Percentiles rank a stretch among this genome's conserved stretches.
Evolutionary conservation across 2,113 vertebrate species (phyloP).

Genomic region (Nanorana parkeri): DNA sequence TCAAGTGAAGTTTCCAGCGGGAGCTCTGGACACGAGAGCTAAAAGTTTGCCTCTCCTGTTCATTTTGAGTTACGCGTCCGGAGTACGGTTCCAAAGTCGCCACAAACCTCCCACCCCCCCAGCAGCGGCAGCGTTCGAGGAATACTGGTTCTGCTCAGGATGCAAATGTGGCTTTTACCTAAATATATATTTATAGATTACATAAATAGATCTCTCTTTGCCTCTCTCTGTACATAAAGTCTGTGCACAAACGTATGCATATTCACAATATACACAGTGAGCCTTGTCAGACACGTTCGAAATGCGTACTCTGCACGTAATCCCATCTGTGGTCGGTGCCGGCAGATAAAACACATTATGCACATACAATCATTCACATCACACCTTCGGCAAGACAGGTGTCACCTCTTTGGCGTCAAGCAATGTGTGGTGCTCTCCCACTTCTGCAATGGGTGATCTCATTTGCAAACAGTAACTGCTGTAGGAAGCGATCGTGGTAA

Average conservation of each 20-base stretch:
- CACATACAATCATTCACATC: slow-evolving; percentile 56
- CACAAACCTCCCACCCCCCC: slow-evolving; percentile 48
- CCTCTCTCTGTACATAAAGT: slow-evolving; percentile 55
- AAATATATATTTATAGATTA: slow-evolving; percentile 59
- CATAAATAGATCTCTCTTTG: slow-evolving; percentile 57
- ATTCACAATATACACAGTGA: slow-evolving; percentile 55
- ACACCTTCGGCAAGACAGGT: slow-evolving; percentile 31
- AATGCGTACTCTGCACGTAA: slow-evolving; percentile 23
- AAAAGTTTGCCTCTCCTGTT: slow-evolving; percentile 28
- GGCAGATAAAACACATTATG: slow-evolving; percentile 6
- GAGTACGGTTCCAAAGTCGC: slow-evolving; percentile 37
- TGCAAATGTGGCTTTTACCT: slow-evolving; percentile 53
- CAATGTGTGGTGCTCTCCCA: not conserved
- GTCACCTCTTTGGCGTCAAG: slow-evolving; percentile 10
- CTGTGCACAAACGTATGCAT: slow-evolving; percentile 54
- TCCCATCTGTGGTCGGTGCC: not conserved
- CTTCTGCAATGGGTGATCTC: not conserved
- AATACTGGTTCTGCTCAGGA: slow-evolving; percentile 55
- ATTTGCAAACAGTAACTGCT: not conserved
- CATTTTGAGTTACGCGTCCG: slow-evolving; percentile 40
- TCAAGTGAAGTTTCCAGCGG: slow-evolving; percentile 34
- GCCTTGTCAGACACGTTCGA: slow-evolving; percentile 36
- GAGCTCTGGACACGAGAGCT: slow-evolving; percentile 42
- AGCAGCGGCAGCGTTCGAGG: slow-evolving; percentile 52
- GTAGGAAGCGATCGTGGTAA: too few relatives aligned